These are phyloP conservation scores for Montifringilla adamsi DNA, from an alignment of 2,113 vertebrate genomes.

Conservation along the genomic window DNA sequence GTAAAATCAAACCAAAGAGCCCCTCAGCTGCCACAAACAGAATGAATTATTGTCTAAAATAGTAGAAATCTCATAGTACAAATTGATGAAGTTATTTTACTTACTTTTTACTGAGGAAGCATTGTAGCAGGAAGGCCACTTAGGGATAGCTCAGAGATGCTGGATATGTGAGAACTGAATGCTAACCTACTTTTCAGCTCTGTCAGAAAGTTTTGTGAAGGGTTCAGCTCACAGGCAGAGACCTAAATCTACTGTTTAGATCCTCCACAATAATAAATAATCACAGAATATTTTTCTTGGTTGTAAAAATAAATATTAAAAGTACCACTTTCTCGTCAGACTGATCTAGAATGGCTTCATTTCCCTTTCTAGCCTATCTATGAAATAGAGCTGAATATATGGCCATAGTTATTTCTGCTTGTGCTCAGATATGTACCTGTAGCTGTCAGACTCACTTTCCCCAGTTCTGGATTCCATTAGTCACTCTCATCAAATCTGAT, in stretches of 20 bases:
- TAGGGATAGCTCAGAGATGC: neutral
- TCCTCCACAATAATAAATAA: neutral
- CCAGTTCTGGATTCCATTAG: neutral
- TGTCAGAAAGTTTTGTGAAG: neutral
- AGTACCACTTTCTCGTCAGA: neutral
- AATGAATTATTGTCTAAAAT: conserved; percentile 32
- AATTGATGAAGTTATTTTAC: conserved; percentile 13
- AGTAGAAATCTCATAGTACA: neutral
- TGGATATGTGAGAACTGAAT: neutral
- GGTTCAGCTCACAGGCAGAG: neutral
- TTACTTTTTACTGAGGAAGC: conserved; percentile 34
- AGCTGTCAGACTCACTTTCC: neutral
- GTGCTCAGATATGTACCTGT: neutral
- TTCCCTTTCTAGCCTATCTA: neutral
- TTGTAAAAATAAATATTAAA: neutral
- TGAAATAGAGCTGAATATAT: neutral
- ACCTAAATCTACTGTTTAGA: neutral
- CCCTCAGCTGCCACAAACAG: conserved; percentile 17
- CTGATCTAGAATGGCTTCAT: neutral
- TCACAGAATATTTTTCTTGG: neutral
- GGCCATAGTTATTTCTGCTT: neutral
- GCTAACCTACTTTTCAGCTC: neutral
- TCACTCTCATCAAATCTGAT: neutral
- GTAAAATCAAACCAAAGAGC: conserved; percentile 41
- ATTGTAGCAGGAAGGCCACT: neutral